Evolutionary conservation across 2,888 invertebrate species (phyloP).

Genomic region (Mythimna vitellina): DNA sequence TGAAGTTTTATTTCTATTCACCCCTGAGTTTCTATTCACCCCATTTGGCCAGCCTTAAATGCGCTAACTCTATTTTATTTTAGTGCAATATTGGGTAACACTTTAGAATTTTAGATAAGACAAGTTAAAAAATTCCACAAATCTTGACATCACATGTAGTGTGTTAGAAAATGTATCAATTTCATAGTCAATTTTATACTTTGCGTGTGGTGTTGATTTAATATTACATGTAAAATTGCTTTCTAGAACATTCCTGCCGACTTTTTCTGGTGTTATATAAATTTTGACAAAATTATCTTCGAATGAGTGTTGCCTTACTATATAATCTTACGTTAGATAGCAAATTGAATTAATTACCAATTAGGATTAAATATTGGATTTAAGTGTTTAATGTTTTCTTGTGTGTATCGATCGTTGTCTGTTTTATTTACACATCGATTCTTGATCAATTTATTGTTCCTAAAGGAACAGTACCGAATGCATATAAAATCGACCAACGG

Average conservation of each 20-base stretch:
- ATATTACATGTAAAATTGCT: conserved; percentile 33
- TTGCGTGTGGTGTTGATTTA: conserved; percentile 25
- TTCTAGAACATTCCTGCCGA: conserved; percentile 55
- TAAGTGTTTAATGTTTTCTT: conserved; percentile 23
- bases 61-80: background rate
- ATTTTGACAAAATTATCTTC: conserved; percentile 10
- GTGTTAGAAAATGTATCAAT: conserved; percentile 35
- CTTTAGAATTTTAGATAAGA: background rate
- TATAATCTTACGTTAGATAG: conserved; percentile 29
- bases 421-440: conserved; percentile 7
- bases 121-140: background rate
- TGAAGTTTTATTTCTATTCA: too few relatives aligned
- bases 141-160: background rate
- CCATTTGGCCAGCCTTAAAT: too few relatives aligned
- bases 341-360: conserved; percentile 27
- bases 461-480: background rate
- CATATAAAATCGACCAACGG: background rate
- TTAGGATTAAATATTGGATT: conserved; percentile 7
- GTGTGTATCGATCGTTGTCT: background rate
- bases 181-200: conserved; percentile 51
- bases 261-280: conserved; percentile 16
- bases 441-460: background rate
- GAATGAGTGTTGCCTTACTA: conserved; percentile 8
- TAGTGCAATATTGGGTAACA: conserved; percentile 9
- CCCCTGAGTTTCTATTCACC: too few relatives aligned